Evolutionary conservation across 2,113 vertebrate genomes (phyloP).

Genomic region (Paralichthys olivaceus): DNA sequence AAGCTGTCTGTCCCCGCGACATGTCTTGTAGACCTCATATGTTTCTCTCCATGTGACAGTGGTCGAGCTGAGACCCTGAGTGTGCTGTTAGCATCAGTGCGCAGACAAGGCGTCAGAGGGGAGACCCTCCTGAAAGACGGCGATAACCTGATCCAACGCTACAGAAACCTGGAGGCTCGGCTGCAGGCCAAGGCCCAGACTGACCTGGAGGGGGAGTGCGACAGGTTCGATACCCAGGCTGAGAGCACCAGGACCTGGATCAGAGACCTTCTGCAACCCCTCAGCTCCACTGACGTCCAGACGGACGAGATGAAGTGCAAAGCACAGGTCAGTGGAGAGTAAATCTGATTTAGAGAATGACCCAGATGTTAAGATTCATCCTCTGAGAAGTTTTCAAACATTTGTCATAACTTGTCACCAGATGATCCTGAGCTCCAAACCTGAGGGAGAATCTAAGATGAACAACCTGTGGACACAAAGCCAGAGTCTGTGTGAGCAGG

Average conservation of each 20-base stretch:
- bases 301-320: constrained; percentile 51
- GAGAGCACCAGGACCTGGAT: constrained; percentile 68
- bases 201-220: constrained; percentile 46
- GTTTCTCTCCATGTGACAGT: constrained; percentile 40
- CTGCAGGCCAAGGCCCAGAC: constrained; percentile 63
- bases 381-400: not conserved
- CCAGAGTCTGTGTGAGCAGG: constrained; percentile 57
- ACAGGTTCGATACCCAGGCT: constrained; percentile 37
- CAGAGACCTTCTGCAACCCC: constrained; percentile 30
- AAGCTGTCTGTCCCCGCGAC: too few species aligned
- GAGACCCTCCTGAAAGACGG: constrained; percentile 78
- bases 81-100: constrained; percentile 67
- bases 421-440: constrained; percentile 63
- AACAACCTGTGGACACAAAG: constrained; percentile 48
- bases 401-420: constrained; percentile 17
- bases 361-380: not conserved
- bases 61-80: constrained; percentile 56
- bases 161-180: constrained; percentile 70
- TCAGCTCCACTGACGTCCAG: not conserved
- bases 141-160: constrained; percentile 74
- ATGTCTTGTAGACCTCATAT: not conserved
- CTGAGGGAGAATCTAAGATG: constrained; percentile 73
- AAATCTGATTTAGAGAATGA: too few species aligned
- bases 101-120: constrained; percentile 73
- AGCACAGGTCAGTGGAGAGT: constrained; percentile 66